Conservation (phyloP, 1,140 invertebrate species). For the Monochamus saltuarius region DNA sequence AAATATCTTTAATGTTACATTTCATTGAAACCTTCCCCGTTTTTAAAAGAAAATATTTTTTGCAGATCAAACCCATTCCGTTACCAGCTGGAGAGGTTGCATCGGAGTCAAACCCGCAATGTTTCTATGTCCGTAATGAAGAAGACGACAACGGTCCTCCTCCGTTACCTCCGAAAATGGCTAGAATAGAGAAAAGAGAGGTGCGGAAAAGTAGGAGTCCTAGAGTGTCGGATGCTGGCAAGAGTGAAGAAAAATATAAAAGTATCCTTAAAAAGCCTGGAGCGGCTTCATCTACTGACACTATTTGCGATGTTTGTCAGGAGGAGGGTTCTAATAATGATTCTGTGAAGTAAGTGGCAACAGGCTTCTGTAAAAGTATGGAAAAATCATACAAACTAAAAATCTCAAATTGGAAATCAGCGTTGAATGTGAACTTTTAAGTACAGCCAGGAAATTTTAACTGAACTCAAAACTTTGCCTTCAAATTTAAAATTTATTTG, state of each 20-base stretch:
- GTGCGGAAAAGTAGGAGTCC: conserved; percentile 24
- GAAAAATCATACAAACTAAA: too few species aligned
- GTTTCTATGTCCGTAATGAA: conserved; percentile 71
- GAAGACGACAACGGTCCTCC: conserved; percentile 66
- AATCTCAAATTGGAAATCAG: too few species aligned
- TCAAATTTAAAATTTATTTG: too few species aligned
- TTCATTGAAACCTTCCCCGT: too few species aligned
- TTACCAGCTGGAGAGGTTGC: conserved; percentile 69
- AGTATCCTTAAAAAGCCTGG: conserved; percentile 11
- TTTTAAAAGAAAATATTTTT: conserved; percentile 22
- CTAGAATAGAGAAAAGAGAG: conserved; percentile 12
- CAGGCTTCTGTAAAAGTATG: not conserved
- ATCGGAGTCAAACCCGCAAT: conserved; percentile 62
- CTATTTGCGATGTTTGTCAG: conserved; percentile 68
- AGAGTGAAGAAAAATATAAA: not conserved
- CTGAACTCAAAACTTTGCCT: too few species aligned
- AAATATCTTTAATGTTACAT: too few species aligned
- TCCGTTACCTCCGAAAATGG: conserved; percentile 35
- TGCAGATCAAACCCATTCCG: conserved; percentile 77
- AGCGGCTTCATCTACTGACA: conserved; percentile 37
- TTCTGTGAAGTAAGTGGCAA: conserved; percentile 65
- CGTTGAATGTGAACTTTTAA: too few species aligned
- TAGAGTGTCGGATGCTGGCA: conserved; percentile 14
- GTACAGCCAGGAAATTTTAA: too few species aligned
- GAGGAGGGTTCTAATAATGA: conserved; percentile 62